These are phyloP conservation scores for Harpagus bidentatus DNA, from an alignment of 2,113 vertebrate species.

Conservation along the genomic window DNA sequence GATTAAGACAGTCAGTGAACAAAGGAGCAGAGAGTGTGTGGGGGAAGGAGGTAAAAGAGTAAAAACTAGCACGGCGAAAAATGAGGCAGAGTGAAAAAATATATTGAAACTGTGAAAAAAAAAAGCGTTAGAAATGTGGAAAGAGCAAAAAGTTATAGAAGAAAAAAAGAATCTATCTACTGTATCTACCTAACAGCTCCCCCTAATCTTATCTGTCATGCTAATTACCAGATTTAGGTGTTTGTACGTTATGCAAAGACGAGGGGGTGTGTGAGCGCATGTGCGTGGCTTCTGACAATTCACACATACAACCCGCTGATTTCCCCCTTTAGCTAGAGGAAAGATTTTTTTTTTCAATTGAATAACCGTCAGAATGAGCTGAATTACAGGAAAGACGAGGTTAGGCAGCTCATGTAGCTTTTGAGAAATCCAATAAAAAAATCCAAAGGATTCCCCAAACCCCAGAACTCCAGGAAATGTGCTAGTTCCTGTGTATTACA, in stretches of 20 bases:
- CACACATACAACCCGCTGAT: background rate
- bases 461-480: conserved; percentile 50
- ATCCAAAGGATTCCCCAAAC: conserved; percentile 53
- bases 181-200: background rate
- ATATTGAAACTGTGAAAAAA: background rate
- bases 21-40: conserved; percentile 1
- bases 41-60: background rate
- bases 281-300: background rate
- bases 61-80: background rate
- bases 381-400: conserved; percentile 51
- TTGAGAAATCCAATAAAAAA: conserved; percentile 61
- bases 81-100: conserved; percentile 13
- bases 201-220: background rate
- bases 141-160: background rate
- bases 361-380: conserved; percentile 47
- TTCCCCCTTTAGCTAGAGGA: background rate
- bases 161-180: background rate
- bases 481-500: conserved; percentile 51
- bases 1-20: conserved; percentile 6
- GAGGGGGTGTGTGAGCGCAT: background rate
- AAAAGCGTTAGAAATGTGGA: background rate
- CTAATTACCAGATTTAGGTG: conserved; percentile 22
- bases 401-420: conserved; percentile 45
- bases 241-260: background rate
- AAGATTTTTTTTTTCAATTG: background rate